A percentile compares a stretch with the other conserved stretches of the same genome.
phyloP scores from a whole-genome alignment of 2,113 vertebrate genomes.

The Meriones unguiculatus region DNA sequence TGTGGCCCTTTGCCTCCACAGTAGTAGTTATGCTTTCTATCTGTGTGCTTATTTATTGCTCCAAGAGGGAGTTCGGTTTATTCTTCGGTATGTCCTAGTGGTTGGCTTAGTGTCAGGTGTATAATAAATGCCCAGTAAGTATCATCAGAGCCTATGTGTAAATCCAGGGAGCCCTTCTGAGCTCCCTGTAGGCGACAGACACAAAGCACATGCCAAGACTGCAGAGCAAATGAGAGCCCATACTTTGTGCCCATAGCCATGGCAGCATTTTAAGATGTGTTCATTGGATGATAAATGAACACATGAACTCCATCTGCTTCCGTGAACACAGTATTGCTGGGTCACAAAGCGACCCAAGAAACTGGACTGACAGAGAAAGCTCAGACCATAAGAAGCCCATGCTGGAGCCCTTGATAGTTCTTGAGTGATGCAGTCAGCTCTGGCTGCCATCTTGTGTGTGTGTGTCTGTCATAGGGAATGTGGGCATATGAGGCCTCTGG shows the following conservation, averaged over 20 bases:
- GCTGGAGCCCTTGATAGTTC: neutral
- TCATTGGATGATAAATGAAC: neutral
- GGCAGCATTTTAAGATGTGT: rapidly evolving
- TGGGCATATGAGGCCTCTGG: rapidly evolving
- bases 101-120: neutral
- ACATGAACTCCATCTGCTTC: neutral
- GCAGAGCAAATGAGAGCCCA: rapidly evolving
- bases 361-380: neutral
- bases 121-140: neutral
- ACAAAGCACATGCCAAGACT: rapidly evolving
- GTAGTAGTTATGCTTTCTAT: neutral
- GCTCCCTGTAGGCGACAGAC: rapidly evolving
- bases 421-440: neutral
- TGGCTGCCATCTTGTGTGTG: rapidly evolving
- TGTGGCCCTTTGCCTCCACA: neutral
- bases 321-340: neutral
- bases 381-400: neutral
- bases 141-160: too few species aligned
- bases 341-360: rapidly evolving
- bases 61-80: neutral
- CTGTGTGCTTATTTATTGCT: neutral
- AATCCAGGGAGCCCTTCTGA: neutral
- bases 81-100: neutral
- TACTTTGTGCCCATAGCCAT: rapidly evolving
- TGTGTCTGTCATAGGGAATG: neutral